A percentile compares a stretch with the other conserved stretches of the same genome.
Evolutionary conservation across 2,888 invertebrate species (phyloP).

Genomic region (Andrena trimmerana): DNA sequence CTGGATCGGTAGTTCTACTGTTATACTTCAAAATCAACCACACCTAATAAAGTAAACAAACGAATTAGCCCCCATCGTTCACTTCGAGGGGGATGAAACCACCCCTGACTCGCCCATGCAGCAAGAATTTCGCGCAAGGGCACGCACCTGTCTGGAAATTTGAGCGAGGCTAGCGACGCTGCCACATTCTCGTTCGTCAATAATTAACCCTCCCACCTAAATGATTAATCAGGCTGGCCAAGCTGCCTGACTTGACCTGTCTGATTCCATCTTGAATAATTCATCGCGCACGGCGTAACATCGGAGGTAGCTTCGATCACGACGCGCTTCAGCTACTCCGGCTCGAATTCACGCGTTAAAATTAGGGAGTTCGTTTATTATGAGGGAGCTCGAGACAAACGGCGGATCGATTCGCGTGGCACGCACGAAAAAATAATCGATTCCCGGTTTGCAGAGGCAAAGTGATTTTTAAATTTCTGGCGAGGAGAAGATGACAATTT

Average conservation of each 20-base stretch:
- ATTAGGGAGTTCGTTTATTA: background rate
- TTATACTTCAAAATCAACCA: too few species aligned
- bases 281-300: constrained; percentile 37
- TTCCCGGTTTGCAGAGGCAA: too few species aligned
- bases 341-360: constrained; percentile 10
- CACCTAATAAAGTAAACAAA: too few species aligned
- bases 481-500: too few species aligned
- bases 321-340: background rate
- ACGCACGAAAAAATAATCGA: too few species aligned
- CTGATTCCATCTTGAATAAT: constrained; percentile 66
- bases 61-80: too few species aligned
- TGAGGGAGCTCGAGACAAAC: too few species aligned
- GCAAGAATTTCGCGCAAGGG: background rate
- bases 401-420: too few species aligned
- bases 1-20: too few species aligned
- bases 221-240: constrained; percentile 55
- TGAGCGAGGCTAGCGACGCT: background rate
- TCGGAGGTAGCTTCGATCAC: constrained; percentile 19
- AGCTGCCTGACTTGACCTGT: constrained; percentile 56
- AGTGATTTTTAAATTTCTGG: too few species aligned
- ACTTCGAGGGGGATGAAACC: too few species aligned
- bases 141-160: background rate
- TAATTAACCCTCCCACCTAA: constrained; percentile 58
- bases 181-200: constrained; percentile 30
- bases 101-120: too few species aligned